Conservation (phyloP, 2,888 invertebrate species). For the Chrysolina americana region DNA sequence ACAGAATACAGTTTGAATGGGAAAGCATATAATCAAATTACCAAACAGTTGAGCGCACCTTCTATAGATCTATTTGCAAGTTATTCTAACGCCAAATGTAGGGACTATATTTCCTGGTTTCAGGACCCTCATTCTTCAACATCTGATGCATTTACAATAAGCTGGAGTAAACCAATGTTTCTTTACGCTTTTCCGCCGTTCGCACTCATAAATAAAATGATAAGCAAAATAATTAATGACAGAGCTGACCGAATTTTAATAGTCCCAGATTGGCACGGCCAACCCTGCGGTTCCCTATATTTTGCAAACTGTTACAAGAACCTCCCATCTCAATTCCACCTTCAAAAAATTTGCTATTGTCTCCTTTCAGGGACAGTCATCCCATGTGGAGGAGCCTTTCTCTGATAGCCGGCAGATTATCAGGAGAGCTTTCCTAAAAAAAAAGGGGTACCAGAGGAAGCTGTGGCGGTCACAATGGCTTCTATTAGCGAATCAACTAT, state of each 20-base stretch:
- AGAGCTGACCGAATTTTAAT: background rate
- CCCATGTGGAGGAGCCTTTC: too few species aligned
- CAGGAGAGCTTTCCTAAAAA: background rate
- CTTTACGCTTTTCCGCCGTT: too few species aligned
- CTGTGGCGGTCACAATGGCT: constrained; percentile 7
- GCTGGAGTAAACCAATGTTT: too few species aligned
- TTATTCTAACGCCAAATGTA: background rate
- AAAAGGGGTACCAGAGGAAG: constrained; percentile 5
- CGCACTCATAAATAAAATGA: too few species aligned
- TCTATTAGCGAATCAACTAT: background rate
- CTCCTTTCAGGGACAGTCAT: too few species aligned
- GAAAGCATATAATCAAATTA: too few species aligned
- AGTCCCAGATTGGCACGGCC: background rate
- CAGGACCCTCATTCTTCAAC: too few species aligned
- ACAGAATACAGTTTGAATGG: too few species aligned
- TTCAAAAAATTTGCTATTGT: background rate
- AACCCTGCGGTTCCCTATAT: too few species aligned
- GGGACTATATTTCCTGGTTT: background rate
- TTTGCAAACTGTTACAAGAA: background rate
- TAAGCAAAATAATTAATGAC: too few species aligned
- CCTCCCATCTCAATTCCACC: constrained; percentile 1
- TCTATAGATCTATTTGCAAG: background rate
- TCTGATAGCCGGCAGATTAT: constrained; percentile 3
- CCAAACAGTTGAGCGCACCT: background rate
- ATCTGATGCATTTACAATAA: too few species aligned